Evolutionary conservation across 2,113 vertebrate species (phyloP).

Genomic region (Notarius lentiginosus): DNA sequence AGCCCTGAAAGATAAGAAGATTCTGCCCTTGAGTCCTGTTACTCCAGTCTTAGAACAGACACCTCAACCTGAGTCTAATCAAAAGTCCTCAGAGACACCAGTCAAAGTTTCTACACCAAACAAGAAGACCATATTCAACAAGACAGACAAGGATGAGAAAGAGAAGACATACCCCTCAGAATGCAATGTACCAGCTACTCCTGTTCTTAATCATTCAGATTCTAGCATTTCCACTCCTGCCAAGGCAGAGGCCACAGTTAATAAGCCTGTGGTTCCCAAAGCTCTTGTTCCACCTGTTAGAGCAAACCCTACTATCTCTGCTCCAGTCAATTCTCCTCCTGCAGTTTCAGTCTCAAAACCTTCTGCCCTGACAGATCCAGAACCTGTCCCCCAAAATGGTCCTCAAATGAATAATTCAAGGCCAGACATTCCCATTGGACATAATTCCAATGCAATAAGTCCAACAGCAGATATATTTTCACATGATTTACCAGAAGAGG

Average conservation of each 20-base stretch:
- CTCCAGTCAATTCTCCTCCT: constrained; percentile 32
- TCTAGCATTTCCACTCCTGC: background rate
- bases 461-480: constrained; percentile 3
- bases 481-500: constrained; percentile 35
- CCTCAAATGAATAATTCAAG: background rate
- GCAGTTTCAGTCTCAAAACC: constrained; percentile 19
- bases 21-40: background rate
- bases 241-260: background rate
- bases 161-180: background rate
- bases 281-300: background rate
- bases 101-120: constrained; percentile 40
- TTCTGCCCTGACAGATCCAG: constrained; percentile 12
- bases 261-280: background rate
- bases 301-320: constrained; percentile 32
- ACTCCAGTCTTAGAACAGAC: constrained; percentile 37
- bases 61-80: constrained; percentile 44
- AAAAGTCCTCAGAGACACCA: constrained; percentile 36
- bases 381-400: background rate
- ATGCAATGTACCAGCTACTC: background rate
- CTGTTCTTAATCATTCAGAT: constrained; percentile 32
- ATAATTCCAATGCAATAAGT: background rate
- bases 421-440: background rate
- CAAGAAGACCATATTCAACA: constrained; percentile 19
- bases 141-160: background rate
- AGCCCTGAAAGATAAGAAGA: constrained; percentile 57